phyloP scores from a whole-genome alignment of 2,797 vertebrate species.

The Anniella stebbinsi region DNA sequence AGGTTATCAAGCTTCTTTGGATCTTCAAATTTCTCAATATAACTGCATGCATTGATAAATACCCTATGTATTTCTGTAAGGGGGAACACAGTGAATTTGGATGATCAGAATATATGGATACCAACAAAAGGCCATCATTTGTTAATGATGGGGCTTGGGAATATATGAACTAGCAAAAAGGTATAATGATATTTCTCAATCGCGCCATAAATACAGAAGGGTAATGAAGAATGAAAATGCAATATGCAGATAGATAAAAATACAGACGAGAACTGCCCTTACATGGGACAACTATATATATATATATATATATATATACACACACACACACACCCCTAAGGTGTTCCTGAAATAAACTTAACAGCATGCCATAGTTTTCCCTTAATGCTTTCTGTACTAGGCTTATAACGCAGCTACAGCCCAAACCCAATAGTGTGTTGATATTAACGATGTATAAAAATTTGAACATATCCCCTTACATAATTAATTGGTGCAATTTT shows the following conservation, averaged over 20 bases:
- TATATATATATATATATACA: too few relatives aligned
- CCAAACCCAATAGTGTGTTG: not conserved
- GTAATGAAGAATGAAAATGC: not conserved
- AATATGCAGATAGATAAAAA: not conserved
- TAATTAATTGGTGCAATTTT: not conserved
- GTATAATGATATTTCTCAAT: conserved; percentile 31
- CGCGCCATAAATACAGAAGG: conserved; percentile 24
- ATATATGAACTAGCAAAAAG: not conserved
- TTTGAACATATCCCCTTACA: not conserved
- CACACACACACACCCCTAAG: too few relatives aligned
- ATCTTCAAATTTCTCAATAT: not conserved
- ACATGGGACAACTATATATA: not conserved
- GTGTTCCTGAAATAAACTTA: not conserved
- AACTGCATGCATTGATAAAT: not conserved
- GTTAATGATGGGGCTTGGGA: not conserved
- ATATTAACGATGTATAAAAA: not conserved
- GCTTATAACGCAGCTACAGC: not conserved
- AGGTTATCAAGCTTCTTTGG: too few relatives aligned
- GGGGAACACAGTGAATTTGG: not conserved
- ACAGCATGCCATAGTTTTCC: conserved; percentile 18
- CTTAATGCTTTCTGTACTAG: conserved; percentile 8
- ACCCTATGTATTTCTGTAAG: too few relatives aligned
- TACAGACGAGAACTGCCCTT: not conserved
- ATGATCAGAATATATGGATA: not conserved
- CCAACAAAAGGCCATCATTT: not conserved